A percentile compares a stretch with the other conserved stretches of the same genome.
phyloP scores from a whole-genome alignment of 2,113 vertebrate genomes.

The Actenoides hombroni region DNA sequence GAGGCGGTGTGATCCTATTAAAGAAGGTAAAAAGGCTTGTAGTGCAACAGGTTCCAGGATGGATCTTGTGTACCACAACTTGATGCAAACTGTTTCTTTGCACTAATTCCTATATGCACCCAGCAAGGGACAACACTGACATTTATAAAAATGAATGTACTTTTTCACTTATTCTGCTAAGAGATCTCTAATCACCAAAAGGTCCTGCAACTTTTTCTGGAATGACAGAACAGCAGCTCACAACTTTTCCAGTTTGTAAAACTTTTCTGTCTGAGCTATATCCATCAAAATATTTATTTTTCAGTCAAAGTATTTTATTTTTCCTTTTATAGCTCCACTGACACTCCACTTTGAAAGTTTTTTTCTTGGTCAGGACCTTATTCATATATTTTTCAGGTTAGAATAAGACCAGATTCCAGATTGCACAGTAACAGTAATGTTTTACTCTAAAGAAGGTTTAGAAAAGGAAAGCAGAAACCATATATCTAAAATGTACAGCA shows the following conservation, averaged over 20 bases:
- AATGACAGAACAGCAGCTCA: not conserved
- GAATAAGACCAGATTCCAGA: not conserved
- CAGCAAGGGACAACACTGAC: not conserved
- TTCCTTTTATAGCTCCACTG: not conserved
- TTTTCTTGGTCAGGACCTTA: not conserved
- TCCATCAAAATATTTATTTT: not conserved
- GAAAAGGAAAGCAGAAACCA: not conserved
- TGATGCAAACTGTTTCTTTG: not conserved
- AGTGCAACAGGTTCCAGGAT: not conserved
- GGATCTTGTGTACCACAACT: not conserved
- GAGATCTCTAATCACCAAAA: not conserved
- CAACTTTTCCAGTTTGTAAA: not conserved
- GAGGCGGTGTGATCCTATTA: not conserved
- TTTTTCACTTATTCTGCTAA: not conserved
- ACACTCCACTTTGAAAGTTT: not conserved
- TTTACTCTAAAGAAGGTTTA: not conserved
- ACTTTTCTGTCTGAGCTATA: not conserved
- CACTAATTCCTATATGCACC: not conserved
- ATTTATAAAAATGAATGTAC: not conserved
- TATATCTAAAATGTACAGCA: not conserved
- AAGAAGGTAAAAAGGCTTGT: not conserved
- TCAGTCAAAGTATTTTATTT: not conserved
- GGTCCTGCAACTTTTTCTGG: not conserved
- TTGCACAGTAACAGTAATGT: not conserved
- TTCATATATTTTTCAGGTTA: not conserved